Evolutionary conservation across 2,113 vertebrate species (phyloP).

Genomic region (Hippocampus comes): DNA sequence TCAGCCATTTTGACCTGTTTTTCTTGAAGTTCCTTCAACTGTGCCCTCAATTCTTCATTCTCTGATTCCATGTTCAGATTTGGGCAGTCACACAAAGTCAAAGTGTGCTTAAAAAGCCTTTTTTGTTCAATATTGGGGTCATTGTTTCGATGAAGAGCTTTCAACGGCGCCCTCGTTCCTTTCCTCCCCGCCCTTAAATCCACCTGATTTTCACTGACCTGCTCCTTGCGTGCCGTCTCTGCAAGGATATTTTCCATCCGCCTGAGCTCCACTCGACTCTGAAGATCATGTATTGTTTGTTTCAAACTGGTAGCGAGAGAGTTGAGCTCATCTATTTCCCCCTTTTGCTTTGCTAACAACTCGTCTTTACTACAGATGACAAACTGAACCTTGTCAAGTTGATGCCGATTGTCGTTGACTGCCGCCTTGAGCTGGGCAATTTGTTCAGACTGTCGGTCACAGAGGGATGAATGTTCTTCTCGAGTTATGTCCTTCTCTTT

Average conservation of each 20-base stretch:
- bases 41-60: neutral
- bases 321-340: neutral
- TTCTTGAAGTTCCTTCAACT: constrained; percentile 2
- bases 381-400: neutral
- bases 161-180: too few species aligned
- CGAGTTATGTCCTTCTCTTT: neutral
- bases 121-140: neutral
- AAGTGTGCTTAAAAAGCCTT: neutral
- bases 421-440: neutral
- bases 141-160: neutral
- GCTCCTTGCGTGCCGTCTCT: neutral
- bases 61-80: neutral
- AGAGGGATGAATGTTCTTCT: neutral
- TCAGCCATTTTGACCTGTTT: neutral
- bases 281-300: constrained; percentile 4
- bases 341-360: constrained; percentile 1
- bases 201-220: neutral
- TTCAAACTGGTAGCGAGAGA: neutral
- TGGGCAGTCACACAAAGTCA: neutral
- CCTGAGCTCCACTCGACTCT: neutral
- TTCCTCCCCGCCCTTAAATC: neutral
- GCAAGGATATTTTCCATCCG: neutral
- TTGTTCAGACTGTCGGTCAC: neutral
- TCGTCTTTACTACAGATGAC: neutral
- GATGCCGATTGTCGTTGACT: neutral